Evolutionary conservation across 2,113 vertebrate genomes (phyloP).

Genomic region (Malurus alboscapulatus): DNA sequence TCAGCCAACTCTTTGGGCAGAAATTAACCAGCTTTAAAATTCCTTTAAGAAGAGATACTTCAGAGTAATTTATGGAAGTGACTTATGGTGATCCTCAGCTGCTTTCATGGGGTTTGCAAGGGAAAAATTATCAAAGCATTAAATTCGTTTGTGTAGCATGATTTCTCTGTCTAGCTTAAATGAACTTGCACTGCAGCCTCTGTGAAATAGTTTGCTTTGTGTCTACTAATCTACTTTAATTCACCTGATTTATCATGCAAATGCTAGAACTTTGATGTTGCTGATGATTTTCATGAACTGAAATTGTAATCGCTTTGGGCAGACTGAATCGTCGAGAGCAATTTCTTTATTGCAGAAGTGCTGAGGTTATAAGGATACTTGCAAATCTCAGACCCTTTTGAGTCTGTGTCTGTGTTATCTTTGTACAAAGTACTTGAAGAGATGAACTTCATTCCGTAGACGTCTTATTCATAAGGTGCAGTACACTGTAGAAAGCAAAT

Average conservation of each 20-base stretch:
- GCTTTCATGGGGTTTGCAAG: conserved; percentile 68
- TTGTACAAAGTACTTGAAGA: conserved; percentile 86
- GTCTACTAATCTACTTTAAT: conserved; percentile 81
- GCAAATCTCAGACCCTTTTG: conserved; percentile 73
- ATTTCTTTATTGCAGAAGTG: conserved; percentile 74
- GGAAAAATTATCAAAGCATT: conserved; percentile 69
- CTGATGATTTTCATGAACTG: conserved; percentile 80
- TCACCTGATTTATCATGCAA: conserved; percentile 81
- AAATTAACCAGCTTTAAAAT: conserved; percentile 99
- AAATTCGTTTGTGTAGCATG: conserved; percentile 74
- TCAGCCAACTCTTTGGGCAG: conserved; percentile 96
- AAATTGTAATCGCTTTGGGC: conserved; percentile 76
- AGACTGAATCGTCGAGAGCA: conserved; percentile 74
- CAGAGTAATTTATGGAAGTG: conserved; percentile 84
- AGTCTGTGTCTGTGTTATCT: conserved; percentile 80
- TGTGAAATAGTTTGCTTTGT: conserved; percentile 84
- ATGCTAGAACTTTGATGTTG: conserved; percentile 79
- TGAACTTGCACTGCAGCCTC: conserved; percentile 87
- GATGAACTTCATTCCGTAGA: conserved; percentile 74
- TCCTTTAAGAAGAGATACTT: conserved; percentile 91
- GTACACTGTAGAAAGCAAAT: conserved; percentile 55
- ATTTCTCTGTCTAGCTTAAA: conserved; percentile 78
- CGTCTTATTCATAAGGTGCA: conserved; percentile 74
- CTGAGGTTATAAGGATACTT: conserved; percentile 67
- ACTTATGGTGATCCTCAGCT: conserved; percentile 68